A percentile compares a stretch with the other conserved stretches of the same genome.
phyloP scores from a whole-genome alignment of 30 jellyfish, hydroid and myxozoan genomes.

The Nemopilema nomurai region DNA sequence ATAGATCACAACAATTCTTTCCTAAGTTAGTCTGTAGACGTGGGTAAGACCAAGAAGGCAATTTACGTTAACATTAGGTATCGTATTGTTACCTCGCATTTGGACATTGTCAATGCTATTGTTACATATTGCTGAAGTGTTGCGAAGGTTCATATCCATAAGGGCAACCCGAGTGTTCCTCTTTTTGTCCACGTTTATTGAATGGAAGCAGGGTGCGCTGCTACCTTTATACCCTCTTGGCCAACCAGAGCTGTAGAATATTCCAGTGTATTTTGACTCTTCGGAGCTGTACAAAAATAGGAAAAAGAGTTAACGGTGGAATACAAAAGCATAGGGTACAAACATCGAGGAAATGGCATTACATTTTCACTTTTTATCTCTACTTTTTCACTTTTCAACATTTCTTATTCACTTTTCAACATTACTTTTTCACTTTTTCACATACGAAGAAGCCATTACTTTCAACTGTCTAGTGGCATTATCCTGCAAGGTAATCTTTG shows the following conservation, averaged over 20 bases:
- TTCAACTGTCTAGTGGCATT: no score
- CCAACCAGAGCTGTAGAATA: constrained; percentile 10
- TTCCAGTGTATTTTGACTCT: neutral
- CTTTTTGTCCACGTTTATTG: neutral
- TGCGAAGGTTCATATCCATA: constrained; percentile 10
- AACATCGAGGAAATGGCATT: no score
- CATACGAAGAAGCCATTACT: no score
- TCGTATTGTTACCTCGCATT: neutral
- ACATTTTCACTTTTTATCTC: no score
- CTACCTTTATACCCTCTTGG: neutral
- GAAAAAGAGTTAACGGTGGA: neutral
- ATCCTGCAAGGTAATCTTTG: no score
- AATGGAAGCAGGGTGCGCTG: neutral
- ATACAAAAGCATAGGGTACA: no score
- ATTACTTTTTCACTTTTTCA: no score
- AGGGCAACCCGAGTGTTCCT: neutral
- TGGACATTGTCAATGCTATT: neutral
- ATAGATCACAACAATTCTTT: no score
- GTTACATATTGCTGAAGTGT: neutral
- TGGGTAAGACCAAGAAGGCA: neutral
- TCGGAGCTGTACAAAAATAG: neutral
- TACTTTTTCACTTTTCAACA: no score
- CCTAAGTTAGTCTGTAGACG: no score
- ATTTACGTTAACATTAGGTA: no score
- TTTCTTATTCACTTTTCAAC: no score